A percentile compares a stretch with the other conserved stretches of the same genome.
These are phyloP conservation scores for Cephus sareptanus DNA, from an alignment of 2,888 invertebrate genomes.

Conservation along the genomic window DNA sequence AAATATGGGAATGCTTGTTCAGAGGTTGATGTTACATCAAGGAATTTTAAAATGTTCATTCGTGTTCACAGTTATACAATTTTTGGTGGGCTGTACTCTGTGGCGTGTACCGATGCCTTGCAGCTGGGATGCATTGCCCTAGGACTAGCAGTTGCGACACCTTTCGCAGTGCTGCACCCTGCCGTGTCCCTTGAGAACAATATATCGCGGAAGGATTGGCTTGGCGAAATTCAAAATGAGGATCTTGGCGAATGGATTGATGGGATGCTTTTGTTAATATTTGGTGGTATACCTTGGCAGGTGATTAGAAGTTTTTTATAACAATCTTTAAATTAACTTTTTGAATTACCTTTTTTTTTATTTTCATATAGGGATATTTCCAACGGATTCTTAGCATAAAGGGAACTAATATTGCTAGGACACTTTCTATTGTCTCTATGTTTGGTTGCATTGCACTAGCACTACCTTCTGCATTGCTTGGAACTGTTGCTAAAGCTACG, in stretches of 20 bases:
- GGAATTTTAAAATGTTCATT: background rate
- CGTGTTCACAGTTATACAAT: conserved; percentile 70
- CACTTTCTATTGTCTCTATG: conserved; percentile 74
- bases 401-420: conserved; percentile 72
- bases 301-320: conserved; percentile 50
- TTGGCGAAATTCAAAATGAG: conserved; percentile 67
- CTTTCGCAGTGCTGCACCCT: conserved; percentile 72
- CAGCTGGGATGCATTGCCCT: conserved; percentile 76
- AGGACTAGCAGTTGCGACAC: conserved; percentile 75
- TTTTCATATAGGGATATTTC: conserved; percentile 70
- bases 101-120: conserved; percentile 79
- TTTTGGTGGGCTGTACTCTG: conserved; percentile 77
- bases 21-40: background rate
- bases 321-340: background rate
- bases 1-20: background rate
- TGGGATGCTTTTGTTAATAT: conserved; percentile 71
- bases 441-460: conserved; percentile 75
- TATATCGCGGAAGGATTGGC: conserved; percentile 67
- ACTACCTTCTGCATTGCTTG: conserved; percentile 74
- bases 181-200: conserved; percentile 65
- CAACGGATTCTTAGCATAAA: conserved; percentile 77
- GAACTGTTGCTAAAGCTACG: conserved; percentile 71
- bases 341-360: background rate
- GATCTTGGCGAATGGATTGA: conserved; percentile 71
- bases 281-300: conserved; percentile 80